Conservation (phyloP, 2,888 invertebrate species). For the Podotricha telesiphe region DNA sequence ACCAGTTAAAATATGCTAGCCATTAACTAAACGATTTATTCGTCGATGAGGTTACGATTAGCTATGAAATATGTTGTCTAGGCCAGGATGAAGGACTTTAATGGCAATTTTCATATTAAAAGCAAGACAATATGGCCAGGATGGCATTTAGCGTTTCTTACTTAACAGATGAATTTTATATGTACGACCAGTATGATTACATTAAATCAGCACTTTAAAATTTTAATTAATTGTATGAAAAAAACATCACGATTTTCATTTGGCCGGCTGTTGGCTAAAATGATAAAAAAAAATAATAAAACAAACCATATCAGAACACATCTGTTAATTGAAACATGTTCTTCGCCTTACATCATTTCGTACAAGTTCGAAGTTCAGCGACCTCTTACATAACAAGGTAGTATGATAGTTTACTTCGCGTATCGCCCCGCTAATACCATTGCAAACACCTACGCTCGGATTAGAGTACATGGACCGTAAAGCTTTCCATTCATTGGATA, state of each 20-base stretch:
- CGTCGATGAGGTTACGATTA: constrained; percentile 39
- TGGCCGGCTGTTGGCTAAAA: background rate
- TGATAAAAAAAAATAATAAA: background rate
- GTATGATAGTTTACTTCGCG: constrained; percentile 25
- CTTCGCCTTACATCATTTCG: constrained; percentile 31
- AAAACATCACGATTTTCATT: background rate
- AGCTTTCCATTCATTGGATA: constrained; percentile 22
- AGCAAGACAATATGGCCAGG: no score
- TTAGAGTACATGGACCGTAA: constrained; percentile 30
- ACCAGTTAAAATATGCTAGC: constrained; percentile 41
- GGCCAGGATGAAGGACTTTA: constrained; percentile 18
- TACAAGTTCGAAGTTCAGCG: constrained; percentile 51
- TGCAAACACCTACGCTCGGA: constrained; percentile 42
- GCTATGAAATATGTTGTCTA: constrained; percentile 34
- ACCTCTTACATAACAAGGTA: constrained; percentile 51
- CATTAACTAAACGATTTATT: constrained; percentile 41
- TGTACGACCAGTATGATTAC: background rate
- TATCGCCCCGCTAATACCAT: constrained; percentile 44
- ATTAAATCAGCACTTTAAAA: background rate
- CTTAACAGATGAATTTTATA: background rate
- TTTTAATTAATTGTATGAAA: background rate
- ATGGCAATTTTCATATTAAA: constrained; percentile 10
- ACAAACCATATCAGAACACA: constrained; percentile 2
- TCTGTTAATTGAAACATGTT: constrained; percentile 17
- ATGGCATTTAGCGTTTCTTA: no score